Percentiles rank a stretch among this genome's conserved stretches.
phyloP scores from a whole-genome alignment of 1,140 invertebrate species.

The Drosophila nannoptera region DNA sequence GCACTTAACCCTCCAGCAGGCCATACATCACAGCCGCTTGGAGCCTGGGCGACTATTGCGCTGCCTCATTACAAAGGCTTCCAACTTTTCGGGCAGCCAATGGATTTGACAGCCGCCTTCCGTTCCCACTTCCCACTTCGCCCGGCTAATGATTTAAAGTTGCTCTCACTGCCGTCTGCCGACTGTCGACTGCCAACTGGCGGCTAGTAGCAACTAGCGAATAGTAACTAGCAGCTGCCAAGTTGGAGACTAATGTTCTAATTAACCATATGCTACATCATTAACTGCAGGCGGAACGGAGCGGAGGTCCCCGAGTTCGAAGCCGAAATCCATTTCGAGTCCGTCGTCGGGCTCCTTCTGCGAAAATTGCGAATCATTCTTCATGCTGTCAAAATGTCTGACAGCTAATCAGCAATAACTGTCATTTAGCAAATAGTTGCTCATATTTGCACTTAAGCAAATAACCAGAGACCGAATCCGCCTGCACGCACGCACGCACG shows the following conservation, averaged over 20 bases:
- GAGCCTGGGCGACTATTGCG: neutral
- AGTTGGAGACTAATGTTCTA: conserved; percentile 67
- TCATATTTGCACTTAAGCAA: conserved; percentile 78
- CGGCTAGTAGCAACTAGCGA: neutral
- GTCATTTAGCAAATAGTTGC: conserved; percentile 78
- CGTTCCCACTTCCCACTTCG: conserved; percentile 3
- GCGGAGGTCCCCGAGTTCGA: conserved; percentile 1
- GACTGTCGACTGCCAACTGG: neutral
- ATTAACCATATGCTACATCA: conserved; percentile 75
- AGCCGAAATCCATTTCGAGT: conserved; percentile 4
- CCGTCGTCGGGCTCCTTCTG: conserved; percentile 30
- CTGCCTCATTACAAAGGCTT: conserved; percentile 2
- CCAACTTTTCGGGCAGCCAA: conserved; percentile 33
- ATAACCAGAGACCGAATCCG: conserved; percentile 49
- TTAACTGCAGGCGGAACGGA: conserved; percentile 56
- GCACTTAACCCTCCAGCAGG: conserved; percentile 48
- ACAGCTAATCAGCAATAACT: conserved; percentile 78
- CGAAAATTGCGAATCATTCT: conserved; percentile 74
- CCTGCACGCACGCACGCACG: conserved; percentile 3
- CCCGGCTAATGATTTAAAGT: conserved; percentile 68
- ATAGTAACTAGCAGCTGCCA: conserved; percentile 21
- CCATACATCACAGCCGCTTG: conserved; percentile 45
- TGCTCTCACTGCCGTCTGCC: conserved; percentile 33
- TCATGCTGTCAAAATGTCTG: conserved; percentile 76
- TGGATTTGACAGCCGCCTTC: conserved; percentile 48